These are phyloP conservation scores for Hydrolagus colliei DNA, from an alignment of 2,797 vertebrate genomes.

Conservation along the genomic window DNA sequence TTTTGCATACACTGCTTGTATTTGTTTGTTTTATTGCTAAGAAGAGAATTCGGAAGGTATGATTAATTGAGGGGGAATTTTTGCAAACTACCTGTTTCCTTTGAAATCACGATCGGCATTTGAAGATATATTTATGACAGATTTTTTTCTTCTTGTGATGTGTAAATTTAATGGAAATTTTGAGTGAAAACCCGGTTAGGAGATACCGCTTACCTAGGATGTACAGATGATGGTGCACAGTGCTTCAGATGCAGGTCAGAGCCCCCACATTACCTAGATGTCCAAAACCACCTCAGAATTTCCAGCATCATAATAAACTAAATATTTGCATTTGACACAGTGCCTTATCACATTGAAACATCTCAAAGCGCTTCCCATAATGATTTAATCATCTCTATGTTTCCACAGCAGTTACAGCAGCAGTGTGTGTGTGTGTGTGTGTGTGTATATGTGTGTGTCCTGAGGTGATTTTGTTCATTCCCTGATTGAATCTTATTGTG, in stretches of 20 bases:
- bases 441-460: background rate
- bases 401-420: too few species aligned
- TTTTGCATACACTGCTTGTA: conserved; percentile 18
- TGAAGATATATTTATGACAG: background rate
- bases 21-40: conserved; percentile 14
- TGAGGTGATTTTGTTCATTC: background rate
- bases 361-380: too few species aligned
- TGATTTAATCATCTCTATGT: too few species aligned
- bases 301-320: background rate
- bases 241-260: background rate
- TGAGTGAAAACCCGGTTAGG: background rate
- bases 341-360: too few species aligned
- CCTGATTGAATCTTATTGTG: conserved; percentile 4
- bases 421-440: background rate
- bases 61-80: conserved; percentile 22
- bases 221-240: background rate
- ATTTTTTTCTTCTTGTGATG: background rate
- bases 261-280: background rate
- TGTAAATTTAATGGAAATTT: conserved; percentile 24
- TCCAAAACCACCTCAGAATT: background rate
- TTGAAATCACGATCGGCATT: conserved; percentile 12
- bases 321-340: too few species aligned
- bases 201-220: background rate
- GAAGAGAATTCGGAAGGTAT: background rate
- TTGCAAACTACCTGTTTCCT: conserved; percentile 20